These are phyloP conservation scores for Speoplatyrhinus poulsoni DNA, from an alignment of 2,113 vertebrate species.

Conservation along the genomic window DNA sequence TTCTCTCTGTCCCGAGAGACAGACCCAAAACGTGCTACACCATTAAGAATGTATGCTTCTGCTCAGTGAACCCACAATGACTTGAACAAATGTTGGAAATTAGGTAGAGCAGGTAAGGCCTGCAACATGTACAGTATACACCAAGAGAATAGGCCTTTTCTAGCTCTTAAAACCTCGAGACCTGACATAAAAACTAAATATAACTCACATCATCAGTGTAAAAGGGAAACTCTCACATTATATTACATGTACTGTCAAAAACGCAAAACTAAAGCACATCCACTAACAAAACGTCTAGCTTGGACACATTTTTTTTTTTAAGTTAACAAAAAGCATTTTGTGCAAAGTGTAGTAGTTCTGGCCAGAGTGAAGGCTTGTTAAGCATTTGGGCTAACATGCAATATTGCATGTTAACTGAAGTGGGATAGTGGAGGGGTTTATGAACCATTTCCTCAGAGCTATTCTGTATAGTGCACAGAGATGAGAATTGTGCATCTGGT, in stretches of 20 bases:
- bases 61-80: background rate
- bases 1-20: background rate
- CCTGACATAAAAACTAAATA: no score
- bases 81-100: background rate
- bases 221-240: no score
- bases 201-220: no score
- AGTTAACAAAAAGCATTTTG: no score
- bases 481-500: conserved; percentile 44
- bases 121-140: background rate
- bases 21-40: conserved; percentile 15
- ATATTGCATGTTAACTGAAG: conserved; percentile 45
- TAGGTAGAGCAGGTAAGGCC: background rate
- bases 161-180: no score
- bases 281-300: no score
- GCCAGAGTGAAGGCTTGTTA: background rate
- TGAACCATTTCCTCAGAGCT: conserved; percentile 33
- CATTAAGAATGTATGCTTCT: background rate
- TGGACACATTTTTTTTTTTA: no score
- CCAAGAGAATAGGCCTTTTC: no score
- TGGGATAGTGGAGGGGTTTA: conserved; percentile 47
- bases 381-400: conserved; percentile 44
- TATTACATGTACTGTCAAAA: no score
- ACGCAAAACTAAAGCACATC: no score
- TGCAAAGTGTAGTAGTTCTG: background rate
- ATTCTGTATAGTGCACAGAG: conserved; percentile 24